Percentiles rank a stretch among this genome's conserved stretches.
phyloP scores from a whole-genome alignment of 2,888 invertebrate species.

The Cryptocheilus praepositus region DNA sequence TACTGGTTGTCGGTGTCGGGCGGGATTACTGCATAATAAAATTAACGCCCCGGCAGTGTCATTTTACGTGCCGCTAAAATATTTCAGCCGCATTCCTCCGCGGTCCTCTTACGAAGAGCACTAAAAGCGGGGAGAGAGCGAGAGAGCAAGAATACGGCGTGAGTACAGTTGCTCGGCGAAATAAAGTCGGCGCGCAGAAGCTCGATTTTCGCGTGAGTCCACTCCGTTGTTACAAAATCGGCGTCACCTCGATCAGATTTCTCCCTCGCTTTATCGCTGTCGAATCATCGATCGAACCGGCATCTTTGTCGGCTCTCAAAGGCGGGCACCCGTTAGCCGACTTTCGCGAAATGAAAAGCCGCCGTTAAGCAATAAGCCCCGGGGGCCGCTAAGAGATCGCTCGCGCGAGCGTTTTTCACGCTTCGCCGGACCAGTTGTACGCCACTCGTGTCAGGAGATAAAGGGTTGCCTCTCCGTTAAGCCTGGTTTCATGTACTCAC shows the following conservation, averaged over 20 bases:
- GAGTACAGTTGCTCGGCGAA: no score
- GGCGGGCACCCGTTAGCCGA: constrained; percentile 40
- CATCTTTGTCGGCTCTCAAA: constrained; percentile 38
- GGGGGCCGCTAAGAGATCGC: constrained; percentile 48
- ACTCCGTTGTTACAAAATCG: constrained; percentile 23
- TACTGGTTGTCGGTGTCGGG: no score
- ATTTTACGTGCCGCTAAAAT: neutral
- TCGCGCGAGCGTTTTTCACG: constrained; percentile 3
- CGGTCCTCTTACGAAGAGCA: constrained; percentile 6
- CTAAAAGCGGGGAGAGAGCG: neutral
- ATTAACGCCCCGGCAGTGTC: neutral
- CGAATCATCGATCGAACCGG: constrained; percentile 34
- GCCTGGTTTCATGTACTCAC: constrained; percentile 50
- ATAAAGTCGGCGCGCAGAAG: constrained; percentile 9
- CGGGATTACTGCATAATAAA: neutral
- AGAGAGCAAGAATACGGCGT: constrained; percentile 6
- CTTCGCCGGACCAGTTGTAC: constrained; percentile 48
- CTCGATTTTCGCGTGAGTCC: constrained; percentile 3
- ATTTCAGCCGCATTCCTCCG: neutral
- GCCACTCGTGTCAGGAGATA: constrained; percentile 53
- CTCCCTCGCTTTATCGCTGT: constrained; percentile 18
- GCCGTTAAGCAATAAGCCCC: constrained; percentile 51
- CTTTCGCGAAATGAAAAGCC: constrained; percentile 55
- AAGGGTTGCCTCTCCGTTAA: constrained; percentile 56
- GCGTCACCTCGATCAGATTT: constrained; percentile 37